These are phyloP conservation scores for Sinocyclocheilus anophthalmus DNA, from an alignment of 2,113 vertebrate species.

Conservation along the genomic window DNA sequence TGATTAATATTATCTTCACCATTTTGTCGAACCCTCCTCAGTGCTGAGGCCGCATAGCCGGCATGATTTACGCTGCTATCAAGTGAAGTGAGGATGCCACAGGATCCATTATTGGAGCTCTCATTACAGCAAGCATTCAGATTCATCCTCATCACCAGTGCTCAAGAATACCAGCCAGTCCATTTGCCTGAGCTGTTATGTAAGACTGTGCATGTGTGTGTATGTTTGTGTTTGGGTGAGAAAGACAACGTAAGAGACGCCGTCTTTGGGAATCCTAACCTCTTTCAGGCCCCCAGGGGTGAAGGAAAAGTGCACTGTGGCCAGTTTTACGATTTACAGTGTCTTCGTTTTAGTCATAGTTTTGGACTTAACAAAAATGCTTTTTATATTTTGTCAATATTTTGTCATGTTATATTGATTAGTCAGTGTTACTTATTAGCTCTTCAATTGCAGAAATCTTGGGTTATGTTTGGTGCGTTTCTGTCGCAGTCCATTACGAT, in stretches of 20 bases:
- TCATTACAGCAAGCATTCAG: conserved; percentile 65
- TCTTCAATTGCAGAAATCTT: too few relatives aligned
- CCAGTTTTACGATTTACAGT: not conserved
- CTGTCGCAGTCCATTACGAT: not conserved
- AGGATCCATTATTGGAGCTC: conserved; percentile 69
- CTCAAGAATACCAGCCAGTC: conserved; percentile 43
- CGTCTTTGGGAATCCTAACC: conserved; percentile 2
- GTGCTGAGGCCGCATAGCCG: conserved; percentile 41
- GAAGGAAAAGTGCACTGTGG: not conserved
- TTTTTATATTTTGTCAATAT: not conserved
- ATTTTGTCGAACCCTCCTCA: conserved; percentile 20
- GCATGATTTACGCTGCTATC: conserved; percentile 65
- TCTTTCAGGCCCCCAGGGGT: not conserved
- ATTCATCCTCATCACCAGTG: conserved; percentile 56
- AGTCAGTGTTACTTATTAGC: not conserved
- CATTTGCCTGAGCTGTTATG: conserved; percentile 56
- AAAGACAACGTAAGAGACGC: not conserved
- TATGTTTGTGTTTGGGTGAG: not conserved
- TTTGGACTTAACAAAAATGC: not conserved
- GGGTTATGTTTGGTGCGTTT: not conserved
- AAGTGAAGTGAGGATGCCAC: conserved; percentile 56
- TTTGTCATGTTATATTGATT: not conserved
- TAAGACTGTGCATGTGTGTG: conserved; percentile 47
- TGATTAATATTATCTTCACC: not conserved
- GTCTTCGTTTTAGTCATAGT: not conserved